Evolutionary conservation across 2,888 invertebrate species (phyloP), one percentile per base, ranked within the genome.

Genomic region (Orthosia incerta): DNA sequence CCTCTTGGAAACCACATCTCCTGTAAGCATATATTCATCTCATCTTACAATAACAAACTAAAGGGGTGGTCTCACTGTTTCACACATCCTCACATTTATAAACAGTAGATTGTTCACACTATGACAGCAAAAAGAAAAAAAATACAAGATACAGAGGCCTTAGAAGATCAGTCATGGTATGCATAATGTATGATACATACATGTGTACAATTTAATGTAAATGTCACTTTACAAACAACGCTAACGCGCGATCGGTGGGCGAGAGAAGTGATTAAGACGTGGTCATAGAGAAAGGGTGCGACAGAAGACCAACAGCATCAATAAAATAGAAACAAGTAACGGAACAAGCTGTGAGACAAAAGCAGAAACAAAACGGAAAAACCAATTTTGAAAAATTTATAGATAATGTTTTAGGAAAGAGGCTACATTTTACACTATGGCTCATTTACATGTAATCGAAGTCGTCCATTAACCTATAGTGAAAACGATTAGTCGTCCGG

Each of bases 181-280:
- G 68, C 55, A 71, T 82, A 60, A 77, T 71, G 71, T 74, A 71
- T 77, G 68, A 48, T 48, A 59, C 59, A 73, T 73, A 61, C 45
- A 61, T 60, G 50, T 76, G 82, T 82, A 82, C 63, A 64, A 74
- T 74, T 77, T 67, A 77, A 80, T 82, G 80, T 86, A 71, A 75
- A 79, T 78, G 80, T 79, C 76, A 61, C 57, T 63, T 75, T 68
- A 79, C 84, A 80, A 82, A 86, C 77, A 79, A 77, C 56, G 76
- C 74, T 70, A 84, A 71, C 67, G 73, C 64, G 70, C 84, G 63
- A 67, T 57, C 82, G 45, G 75, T 85, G 74, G 85, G 82, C 74
- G 79, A 77, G 75, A 31, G 63, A 45, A 18, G 60, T 79, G 74
- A 82, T 71, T 80, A 86, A 80, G 85, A 68, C 31, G 50, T 76